Evolutionary conservation across 2,888 invertebrate genomes (phyloP).

Genomic region (Drosophila paranaensis): DNA sequence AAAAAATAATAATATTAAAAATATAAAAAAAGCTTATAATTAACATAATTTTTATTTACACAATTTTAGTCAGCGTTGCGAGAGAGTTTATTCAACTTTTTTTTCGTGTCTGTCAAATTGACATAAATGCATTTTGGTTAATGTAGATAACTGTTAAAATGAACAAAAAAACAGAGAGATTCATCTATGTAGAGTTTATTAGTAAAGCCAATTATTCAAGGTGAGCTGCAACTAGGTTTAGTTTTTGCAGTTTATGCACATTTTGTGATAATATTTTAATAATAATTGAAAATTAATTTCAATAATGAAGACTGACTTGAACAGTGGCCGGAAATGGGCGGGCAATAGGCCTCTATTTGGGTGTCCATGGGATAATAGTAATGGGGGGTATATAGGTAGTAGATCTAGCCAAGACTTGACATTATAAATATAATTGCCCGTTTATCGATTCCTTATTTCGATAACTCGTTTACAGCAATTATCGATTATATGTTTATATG

Average conservation of each 20-base stretch:
- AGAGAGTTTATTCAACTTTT: constrained; percentile 33
- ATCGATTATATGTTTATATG: too few species aligned
- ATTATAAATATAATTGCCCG: too few species aligned
- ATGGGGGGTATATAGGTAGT: too few species aligned
- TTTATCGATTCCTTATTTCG: too few species aligned
- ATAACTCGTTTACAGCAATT: too few species aligned
- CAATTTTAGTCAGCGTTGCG: constrained; percentile 62
- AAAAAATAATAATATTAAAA: background rate
- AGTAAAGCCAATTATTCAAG: constrained; percentile 14
- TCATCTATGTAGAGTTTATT: constrained; percentile 4
- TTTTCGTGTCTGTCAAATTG: background rate
- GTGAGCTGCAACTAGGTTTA: constrained; percentile 6
- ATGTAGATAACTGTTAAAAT: constrained; percentile 7
- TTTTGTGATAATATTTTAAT: constrained; percentile 1
- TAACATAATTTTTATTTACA: constrained; percentile 77
- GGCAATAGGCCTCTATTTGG: background rate
- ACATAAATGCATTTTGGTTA: constrained; percentile 4
- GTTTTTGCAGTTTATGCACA: background rate
- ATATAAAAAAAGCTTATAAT: constrained; percentile 47
- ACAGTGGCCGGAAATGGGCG: background rate
- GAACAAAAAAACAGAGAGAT: background rate
- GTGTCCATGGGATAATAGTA: too few species aligned
- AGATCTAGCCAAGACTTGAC: too few species aligned
- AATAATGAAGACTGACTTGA: background rate
- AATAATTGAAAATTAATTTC: constrained; percentile 8